These are phyloP conservation scores for Chelon auratus DNA, from an alignment of 2,797 vertebrate genomes.

Conservation along the genomic window DNA sequence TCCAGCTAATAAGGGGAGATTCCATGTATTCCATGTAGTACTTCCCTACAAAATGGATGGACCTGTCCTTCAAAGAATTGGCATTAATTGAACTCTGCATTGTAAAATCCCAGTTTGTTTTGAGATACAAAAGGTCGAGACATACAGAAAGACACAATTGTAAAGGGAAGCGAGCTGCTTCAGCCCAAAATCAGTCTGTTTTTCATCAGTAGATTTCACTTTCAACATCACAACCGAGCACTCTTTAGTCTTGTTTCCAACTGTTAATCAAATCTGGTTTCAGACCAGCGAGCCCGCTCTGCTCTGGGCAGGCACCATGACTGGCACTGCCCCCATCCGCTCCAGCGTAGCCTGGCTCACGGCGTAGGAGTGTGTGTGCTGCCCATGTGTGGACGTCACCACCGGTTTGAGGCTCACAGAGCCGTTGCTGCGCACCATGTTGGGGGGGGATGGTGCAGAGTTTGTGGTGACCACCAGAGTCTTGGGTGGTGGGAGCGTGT, in stretches of 20 bases:
- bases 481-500: slow-evolving; percentile 90
- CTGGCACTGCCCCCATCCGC: slow-evolving; percentile 94
- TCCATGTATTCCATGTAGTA: slow-evolving; percentile 25
- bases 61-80: slow-evolving; percentile 65
- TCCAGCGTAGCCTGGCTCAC: slow-evolving; percentile 95
- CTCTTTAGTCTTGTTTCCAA: slow-evolving; percentile 32
- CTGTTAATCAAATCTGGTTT: slow-evolving; percentile 19
- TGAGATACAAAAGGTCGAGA: slow-evolving; percentile 54
- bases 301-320: slow-evolving; percentile 98
- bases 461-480: slow-evolving; percentile 96
- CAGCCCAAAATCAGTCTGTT: slow-evolving; percentile 56
- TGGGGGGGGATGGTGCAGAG: slow-evolving; percentile 89
- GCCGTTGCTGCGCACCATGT: slow-evolving; percentile 90
- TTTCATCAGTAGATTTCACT: slow-evolving; percentile 35
- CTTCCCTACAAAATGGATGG: slow-evolving; percentile 41
- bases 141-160: slow-evolving; percentile 65
- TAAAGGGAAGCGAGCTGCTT: slow-evolving; percentile 73
- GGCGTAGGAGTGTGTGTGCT: slow-evolving; percentile 90
- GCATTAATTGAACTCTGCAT: slow-evolving; percentile 77
- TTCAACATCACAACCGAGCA: slow-evolving; percentile 32
- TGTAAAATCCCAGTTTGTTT: slow-evolving; percentile 69
- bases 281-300: slow-evolving; percentile 95
- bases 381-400: slow-evolving; percentile 84
- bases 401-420: slow-evolving; percentile 88
- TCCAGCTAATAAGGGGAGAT: slow-evolving; percentile 29